Evolutionary conservation across 1,140 invertebrate species (phyloP).

Genomic region (Fopius arisanus): DNA sequence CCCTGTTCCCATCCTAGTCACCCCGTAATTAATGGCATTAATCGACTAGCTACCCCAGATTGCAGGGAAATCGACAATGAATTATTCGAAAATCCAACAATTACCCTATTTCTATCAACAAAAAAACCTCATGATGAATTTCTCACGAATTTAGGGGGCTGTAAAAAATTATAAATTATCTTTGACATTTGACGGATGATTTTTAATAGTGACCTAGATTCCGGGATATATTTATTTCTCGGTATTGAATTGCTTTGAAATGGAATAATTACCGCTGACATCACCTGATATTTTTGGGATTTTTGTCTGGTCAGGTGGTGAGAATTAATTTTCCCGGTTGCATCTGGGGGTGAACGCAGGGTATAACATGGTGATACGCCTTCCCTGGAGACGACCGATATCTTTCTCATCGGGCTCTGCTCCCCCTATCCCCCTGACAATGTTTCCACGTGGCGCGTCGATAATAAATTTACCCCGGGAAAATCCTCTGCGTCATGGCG

Average conservation of each 20-base stretch:
- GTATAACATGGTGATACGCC: not conserved
- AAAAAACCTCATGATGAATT: no score
- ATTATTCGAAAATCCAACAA: no score
- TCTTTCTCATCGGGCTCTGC: not conserved
- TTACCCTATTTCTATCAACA: no score
- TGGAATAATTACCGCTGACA: no score
- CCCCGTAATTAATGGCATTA: conserved; percentile 23
- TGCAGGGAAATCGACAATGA: not conserved
- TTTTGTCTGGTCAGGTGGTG: not conserved
- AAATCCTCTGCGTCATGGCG: conserved; percentile 53
- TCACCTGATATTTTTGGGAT: no score
- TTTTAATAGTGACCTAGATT: no score
- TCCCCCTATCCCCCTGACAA: not conserved
- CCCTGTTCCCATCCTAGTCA: not conserved
- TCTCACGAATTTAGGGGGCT: no score
- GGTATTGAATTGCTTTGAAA: no score
- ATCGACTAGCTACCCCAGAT: not conserved
- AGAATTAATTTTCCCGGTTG: not conserved
- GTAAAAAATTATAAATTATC: no score
- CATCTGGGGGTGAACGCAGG: not conserved
- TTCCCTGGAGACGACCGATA: not conserved
- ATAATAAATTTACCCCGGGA: conserved; percentile 52
- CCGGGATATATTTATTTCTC: no score
- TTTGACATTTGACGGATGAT: no score
- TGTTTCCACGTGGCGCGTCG: conserved; percentile 35